Evolutionary conservation across 2,888 invertebrate species (phyloP).

Genomic region (Panopea generosa): DNA sequence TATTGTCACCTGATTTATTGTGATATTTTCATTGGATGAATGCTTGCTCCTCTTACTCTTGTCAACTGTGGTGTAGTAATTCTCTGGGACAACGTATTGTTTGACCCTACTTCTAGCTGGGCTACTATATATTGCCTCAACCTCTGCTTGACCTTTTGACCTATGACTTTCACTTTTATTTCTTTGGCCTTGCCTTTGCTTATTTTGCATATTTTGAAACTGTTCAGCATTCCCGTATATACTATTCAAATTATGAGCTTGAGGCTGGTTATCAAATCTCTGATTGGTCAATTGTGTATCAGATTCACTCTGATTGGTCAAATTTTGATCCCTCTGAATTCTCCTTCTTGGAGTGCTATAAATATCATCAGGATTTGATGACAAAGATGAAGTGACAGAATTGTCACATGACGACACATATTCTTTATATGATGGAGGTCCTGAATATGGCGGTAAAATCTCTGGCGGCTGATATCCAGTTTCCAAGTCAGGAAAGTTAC

Average conservation of each 20-base stretch:
- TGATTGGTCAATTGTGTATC: neutral
- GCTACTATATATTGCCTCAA: slow-evolving; percentile 34
- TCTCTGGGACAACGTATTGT: slow-evolving; percentile 56
- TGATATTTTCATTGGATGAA: too few relatives aligned
- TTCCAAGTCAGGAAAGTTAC: neutral
- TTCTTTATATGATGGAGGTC: slow-evolving; percentile 72
- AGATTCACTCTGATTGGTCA: slow-evolving; percentile 8
- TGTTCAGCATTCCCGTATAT: slow-evolving; percentile 55
- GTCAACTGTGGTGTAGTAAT: slow-evolving; percentile 41
- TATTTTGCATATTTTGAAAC: slow-evolving; percentile 12
- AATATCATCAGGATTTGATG: slow-evolving; percentile 60
- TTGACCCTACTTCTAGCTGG: slow-evolving; percentile 52
- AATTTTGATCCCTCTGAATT: slow-evolving; percentile 12
- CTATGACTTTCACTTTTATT: slow-evolving; percentile 13
- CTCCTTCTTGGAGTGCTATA: slow-evolving; percentile 50
- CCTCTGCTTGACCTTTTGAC: neutral
- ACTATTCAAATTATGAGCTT: slow-evolving; percentile 30
- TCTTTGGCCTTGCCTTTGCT: slow-evolving; percentile 4
- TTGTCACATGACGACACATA: slow-evolving; percentile 67
- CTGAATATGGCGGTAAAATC: slow-evolving; percentile 70
- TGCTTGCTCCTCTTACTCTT: slow-evolving; percentile 11
- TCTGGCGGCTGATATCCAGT: slow-evolving; percentile 22
- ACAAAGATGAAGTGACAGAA: slow-evolving; percentile 60
- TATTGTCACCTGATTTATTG: too few relatives aligned
- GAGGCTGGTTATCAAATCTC: neutral